These are phyloP conservation scores for Lamprologus ornatipinnis DNA, from an alignment of 2,113 vertebrate species.

Conservation along the genomic window DNA sequence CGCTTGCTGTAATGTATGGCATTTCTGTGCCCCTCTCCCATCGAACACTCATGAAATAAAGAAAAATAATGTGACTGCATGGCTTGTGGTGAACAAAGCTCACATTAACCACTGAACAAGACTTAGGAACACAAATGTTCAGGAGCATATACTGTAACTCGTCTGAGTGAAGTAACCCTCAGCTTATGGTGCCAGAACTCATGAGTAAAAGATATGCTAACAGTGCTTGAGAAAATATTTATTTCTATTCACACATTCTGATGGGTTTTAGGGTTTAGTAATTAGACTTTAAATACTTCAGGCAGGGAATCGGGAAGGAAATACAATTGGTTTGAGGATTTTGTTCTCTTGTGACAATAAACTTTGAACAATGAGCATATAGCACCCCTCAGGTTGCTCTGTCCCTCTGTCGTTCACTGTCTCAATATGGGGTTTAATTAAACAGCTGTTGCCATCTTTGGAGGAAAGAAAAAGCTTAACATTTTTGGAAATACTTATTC, in stretches of 20 bases:
- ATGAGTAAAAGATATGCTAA: neutral
- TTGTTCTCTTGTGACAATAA: neutral
- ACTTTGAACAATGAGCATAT: neutral
- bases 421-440: neutral
- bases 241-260: neutral
- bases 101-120: neutral
- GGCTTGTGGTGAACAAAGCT: neutral
- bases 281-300: neutral
- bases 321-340: neutral
- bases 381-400: neutral
- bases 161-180: neutral
- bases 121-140: neutral
- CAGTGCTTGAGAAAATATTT: neutral
- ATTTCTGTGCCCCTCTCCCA: neutral
- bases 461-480: neutral
- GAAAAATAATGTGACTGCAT: neutral
- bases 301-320: neutral
- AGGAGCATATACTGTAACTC: neutral
- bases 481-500: neutral
- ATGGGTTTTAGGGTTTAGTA: neutral
- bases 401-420: neutral
- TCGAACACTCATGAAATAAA: neutral
- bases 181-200: neutral
- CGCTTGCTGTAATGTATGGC: slow-evolving; percentile 30
- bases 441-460: neutral